Percentiles rank a stretch among this genome's conserved stretches.
Conservation (phyloP, 2,797 vertebrate species). For the Rhyacichthys aspro region DNA sequence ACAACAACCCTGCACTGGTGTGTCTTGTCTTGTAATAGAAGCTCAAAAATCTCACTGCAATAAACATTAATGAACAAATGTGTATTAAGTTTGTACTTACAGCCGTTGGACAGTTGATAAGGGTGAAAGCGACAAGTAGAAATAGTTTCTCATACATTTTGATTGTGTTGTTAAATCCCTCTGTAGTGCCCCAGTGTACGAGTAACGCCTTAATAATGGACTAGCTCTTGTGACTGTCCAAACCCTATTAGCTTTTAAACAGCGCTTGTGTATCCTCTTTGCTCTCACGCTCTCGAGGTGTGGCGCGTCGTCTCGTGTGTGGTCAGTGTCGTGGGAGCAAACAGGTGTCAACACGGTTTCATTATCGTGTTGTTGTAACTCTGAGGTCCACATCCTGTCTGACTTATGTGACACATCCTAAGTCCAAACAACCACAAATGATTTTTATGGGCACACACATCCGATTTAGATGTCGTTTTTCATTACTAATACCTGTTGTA, state of each 20-base stretch:
- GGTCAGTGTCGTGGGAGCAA: slow-evolving; percentile 37
- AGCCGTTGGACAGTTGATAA: slow-evolving; percentile 18
- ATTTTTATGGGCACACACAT: slow-evolving; percentile 13
- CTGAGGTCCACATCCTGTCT: slow-evolving; percentile 30
- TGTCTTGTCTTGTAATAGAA: too few species aligned
- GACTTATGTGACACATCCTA: slow-evolving; percentile 16
- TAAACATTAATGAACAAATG: neutral
- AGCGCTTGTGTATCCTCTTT: slow-evolving; percentile 18
- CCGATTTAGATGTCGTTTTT: too few species aligned
- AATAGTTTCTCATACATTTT: slow-evolving; percentile 29
- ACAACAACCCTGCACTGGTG: too few species aligned
- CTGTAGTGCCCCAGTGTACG: neutral
- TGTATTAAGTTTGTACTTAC: slow-evolving; percentile 53
- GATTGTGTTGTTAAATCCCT: slow-evolving; percentile 18
- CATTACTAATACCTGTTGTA: too few species aligned
- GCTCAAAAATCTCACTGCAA: neutral
- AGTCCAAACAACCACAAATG: slow-evolving; percentile 7
- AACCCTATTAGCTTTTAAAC: slow-evolving; percentile 58
- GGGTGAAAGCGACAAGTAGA: slow-evolving; percentile 42
- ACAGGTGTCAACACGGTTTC: slow-evolving; percentile 45
- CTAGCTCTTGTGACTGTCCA: slow-evolving; percentile 4
- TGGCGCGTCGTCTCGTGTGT: slow-evolving; percentile 57
- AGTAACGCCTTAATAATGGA: neutral
- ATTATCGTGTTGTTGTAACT: slow-evolving; percentile 27
- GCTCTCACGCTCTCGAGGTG: slow-evolving; percentile 29